Evolutionary conservation across 2,888 invertebrate species (phyloP).

Genomic region (Pseudococcus viburni): DNA sequence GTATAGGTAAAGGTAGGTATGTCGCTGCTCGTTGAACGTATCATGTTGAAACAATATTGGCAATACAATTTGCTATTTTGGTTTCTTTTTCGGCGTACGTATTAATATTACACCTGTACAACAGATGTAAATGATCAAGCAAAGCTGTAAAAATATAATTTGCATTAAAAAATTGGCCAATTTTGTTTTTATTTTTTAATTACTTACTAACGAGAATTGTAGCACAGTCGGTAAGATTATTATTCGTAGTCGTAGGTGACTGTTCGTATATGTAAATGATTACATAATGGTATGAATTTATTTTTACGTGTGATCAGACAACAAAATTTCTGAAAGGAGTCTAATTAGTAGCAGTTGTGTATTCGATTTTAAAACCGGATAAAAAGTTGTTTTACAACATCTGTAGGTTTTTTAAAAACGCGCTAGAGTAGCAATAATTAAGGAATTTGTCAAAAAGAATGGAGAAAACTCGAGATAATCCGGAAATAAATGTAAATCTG

Average conservation of each 20-base stretch:
- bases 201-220: background rate
- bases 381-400: conserved; percentile 45
- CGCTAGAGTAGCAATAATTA: conserved; percentile 5
- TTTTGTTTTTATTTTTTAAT: background rate
- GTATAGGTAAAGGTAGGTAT: background rate
- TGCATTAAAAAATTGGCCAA: conserved; percentile 8
- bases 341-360: conserved; percentile 47
- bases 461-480: background rate
- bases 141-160: background rate
- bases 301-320: background rate
- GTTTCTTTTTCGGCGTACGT: too few relatives aligned
- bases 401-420: background rate
- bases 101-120: background rate
- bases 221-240: background rate
- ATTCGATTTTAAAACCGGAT: conserved; percentile 42
- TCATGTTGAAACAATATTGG: background rate
- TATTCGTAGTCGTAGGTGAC: background rate
- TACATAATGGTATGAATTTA: conserved; percentile 1
- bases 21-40: background rate
- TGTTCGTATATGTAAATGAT: background rate
- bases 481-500: conserved; percentile 51
- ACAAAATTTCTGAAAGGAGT: conserved; percentile 26
- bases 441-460: conserved; percentile 32
- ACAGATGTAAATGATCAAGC: background rate
- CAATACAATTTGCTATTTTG: background rate